A percentile compares a stretch with the other conserved stretches of the same genome.
Evolutionary conservation across 2,113 vertebrate species (phyloP).

Genomic region (Muntiacus reevesi): DNA sequence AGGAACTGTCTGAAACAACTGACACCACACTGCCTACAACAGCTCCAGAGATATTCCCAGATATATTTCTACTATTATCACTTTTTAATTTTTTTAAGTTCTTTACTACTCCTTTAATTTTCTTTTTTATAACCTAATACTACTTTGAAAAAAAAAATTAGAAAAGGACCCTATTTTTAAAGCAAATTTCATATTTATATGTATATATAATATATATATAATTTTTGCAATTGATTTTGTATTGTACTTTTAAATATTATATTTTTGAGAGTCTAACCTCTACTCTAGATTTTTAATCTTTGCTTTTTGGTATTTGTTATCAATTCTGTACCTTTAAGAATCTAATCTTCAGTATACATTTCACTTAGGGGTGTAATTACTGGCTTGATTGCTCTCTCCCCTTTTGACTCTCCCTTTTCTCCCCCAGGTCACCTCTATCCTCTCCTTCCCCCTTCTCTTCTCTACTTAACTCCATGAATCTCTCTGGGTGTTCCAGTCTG

Average conservation of each 20-base stretch:
- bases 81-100: not conserved
- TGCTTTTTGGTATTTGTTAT: not conserved
- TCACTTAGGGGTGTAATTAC: not conserved
- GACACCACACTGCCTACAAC: not conserved
- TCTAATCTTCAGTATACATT: not conserved
- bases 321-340: not conserved
- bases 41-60: not conserved
- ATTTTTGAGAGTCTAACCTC: not conserved
- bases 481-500: not conserved
- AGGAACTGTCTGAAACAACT: not conserved
- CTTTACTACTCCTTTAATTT: not conserved
- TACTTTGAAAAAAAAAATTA: not conserved
- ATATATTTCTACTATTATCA: not conserved
- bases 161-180: not conserved
- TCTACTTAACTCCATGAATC: not conserved
- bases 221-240: not conserved
- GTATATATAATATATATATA: not conserved
- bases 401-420: not conserved
- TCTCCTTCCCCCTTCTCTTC: not conserved
- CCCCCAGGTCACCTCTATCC: not conserved
- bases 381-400: not conserved
- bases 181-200: not conserved
- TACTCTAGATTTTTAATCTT: not conserved
- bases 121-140: not conserved
- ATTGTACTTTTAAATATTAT: not conserved